Evolutionary conservation across 2,797 vertebrate species (phyloP).

Genomic region (Phoxinus dragarum): DNA sequence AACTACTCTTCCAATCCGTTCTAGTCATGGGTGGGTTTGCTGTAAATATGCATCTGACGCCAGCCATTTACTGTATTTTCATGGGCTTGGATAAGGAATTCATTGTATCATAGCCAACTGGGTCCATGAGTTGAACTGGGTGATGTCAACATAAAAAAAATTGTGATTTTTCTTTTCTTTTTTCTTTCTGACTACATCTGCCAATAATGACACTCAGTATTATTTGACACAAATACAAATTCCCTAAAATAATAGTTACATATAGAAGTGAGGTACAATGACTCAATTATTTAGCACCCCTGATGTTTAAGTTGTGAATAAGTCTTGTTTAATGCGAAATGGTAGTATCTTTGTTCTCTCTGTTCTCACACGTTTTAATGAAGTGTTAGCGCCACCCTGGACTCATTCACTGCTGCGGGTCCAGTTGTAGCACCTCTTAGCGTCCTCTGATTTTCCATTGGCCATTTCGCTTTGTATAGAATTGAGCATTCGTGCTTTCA

Average conservation of each 20-base stretch:
- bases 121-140: slow-evolving; percentile 3
- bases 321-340: neutral
- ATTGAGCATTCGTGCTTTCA: neutral
- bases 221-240: neutral
- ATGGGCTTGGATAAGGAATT: slow-evolving; percentile 1
- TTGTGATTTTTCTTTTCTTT: no score
- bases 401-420: neutral
- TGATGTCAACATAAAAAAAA: neutral
- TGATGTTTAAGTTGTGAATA: neutral
- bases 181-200: neutral
- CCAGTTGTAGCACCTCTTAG: slow-evolving; percentile 2
- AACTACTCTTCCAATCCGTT: neutral
- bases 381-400: neutral
- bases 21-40: neutral
- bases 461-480: neutral
- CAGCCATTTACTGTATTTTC: slow-evolving; percentile 27
- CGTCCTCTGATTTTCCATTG: neutral
- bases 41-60: slow-evolving; percentile 11
- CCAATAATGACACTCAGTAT: neutral
- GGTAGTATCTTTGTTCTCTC: neutral
- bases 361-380: neutral
- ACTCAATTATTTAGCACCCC: neutral
- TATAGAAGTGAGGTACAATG: neutral
- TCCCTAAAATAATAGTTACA: neutral
- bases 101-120: neutral